A percentile compares a stretch with the other conserved stretches of the same genome.
Evolutionary conservation across 2,888 invertebrate genomes (phyloP).

Genomic region (Tiliacea citrago): DNA sequence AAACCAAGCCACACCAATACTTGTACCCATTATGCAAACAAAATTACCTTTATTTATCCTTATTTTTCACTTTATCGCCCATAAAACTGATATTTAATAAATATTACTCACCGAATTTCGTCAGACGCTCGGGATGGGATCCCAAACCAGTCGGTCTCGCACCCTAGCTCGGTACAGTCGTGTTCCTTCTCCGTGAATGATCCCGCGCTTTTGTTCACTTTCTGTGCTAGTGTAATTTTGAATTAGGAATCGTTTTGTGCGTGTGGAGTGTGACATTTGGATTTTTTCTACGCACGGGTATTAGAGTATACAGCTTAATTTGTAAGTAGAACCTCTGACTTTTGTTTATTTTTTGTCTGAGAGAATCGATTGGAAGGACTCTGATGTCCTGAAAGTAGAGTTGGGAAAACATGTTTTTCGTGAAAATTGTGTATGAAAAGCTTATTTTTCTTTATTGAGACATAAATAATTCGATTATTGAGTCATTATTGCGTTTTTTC

Average conservation of each 20-base stretch:
- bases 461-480: neutral
- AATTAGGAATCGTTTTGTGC: conserved; percentile 59
- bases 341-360: conserved; percentile 18
- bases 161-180: conserved; percentile 59
- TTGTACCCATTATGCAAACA: conserved; percentile 42
- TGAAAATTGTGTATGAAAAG: conserved; percentile 5
- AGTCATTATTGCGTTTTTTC: conserved; percentile 3
- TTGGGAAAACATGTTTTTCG: conserved; percentile 38
- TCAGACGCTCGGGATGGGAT: conserved; percentile 46
- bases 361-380: conserved; percentile 46
- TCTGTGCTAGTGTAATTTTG: conserved; percentile 61
- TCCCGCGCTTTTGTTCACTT: conserved; percentile 65
- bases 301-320: conserved; percentile 36
- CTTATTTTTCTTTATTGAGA: neutral
- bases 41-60: conserved; percentile 44
- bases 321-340: conserved; percentile 54
- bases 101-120: conserved; percentile 49
- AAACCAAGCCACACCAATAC: conserved; percentile 1
- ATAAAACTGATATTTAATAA: conserved; percentile 47
- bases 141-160: conserved; percentile 60
- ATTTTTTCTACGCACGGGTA: conserved; percentile 60
- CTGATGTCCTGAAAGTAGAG: conserved; percentile 42
- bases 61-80: conserved; percentile 47
- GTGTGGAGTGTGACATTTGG: conserved; percentile 63
- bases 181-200: conserved; percentile 37